These are phyloP conservation scores for Gallinago paraguaiae DNA, from an alignment of 2,113 vertebrate species.

Conservation along the genomic window DNA sequence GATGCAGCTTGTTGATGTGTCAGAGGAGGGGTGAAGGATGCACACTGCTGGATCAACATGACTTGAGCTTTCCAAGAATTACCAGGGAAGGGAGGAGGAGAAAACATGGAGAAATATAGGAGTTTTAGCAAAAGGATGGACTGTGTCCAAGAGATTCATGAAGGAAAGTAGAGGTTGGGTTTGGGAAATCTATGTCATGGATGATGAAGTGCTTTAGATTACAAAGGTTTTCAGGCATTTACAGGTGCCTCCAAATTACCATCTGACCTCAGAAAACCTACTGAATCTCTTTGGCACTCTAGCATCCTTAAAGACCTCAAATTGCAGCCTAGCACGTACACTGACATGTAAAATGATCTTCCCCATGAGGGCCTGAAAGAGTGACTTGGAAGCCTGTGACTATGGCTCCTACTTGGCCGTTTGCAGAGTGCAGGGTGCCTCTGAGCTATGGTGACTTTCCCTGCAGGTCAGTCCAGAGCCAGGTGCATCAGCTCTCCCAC, in stretches of 20 bases:
- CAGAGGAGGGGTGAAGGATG: background rate
- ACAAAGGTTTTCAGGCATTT: background rate
- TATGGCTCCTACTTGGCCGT: background rate
- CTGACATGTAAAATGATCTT: background rate
- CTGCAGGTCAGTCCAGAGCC: background rate
- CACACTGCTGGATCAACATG: background rate
- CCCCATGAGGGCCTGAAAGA: background rate
- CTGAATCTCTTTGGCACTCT: background rate
- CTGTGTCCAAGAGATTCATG: background rate
- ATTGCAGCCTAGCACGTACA: background rate
- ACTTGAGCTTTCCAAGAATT: background rate
- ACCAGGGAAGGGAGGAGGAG: background rate
- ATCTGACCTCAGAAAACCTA: background rate
- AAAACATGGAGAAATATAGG: background rate
- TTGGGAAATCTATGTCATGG: background rate
- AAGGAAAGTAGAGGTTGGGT: background rate
- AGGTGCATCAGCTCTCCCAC: background rate
- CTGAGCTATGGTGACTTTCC: background rate
- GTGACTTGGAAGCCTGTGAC: background rate
- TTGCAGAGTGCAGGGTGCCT: background rate
- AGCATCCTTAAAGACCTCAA: background rate
- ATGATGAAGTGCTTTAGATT: background rate
- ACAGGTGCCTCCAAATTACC: background rate
- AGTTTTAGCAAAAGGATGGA: background rate
- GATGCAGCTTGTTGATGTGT: background rate